Conservation (phyloP, 2,797 vertebrate genomes). For the Vireo griseus region DNA sequence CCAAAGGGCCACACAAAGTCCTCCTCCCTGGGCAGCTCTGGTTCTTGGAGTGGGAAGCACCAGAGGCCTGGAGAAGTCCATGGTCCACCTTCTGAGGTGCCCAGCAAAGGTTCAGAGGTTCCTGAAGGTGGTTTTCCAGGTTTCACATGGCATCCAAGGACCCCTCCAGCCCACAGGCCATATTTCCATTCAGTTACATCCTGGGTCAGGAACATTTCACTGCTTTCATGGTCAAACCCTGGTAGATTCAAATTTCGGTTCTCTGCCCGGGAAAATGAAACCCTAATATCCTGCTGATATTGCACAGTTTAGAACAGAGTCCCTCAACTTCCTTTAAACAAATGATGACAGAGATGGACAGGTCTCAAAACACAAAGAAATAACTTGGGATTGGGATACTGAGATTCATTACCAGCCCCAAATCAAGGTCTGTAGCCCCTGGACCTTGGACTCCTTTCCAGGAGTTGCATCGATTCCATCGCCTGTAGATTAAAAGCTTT, state of each 20-base stretch:
- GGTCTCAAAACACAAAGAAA: not conserved
- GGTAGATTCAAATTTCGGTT: not conserved
- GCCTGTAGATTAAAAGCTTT: not conserved
- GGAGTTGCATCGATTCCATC: not conserved
- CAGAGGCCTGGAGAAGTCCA: not conserved
- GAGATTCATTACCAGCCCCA: not conserved
- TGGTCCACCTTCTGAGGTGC: not conserved
- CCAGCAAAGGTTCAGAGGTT: not conserved
- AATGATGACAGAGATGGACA: not conserved
- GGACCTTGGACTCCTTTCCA: not conserved
- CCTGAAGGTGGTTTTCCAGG: not conserved
- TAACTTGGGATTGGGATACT: not conserved
- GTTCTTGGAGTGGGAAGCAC: not conserved
- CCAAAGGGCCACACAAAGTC: not conserved
- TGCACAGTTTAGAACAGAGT: not conserved
- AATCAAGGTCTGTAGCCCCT: not conserved
- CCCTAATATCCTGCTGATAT: not conserved
- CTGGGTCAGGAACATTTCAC: not conserved
- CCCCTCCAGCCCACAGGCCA: not conserved
- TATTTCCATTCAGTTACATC: not conserved
- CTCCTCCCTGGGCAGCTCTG: not conserved
- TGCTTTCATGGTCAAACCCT: not conserved
- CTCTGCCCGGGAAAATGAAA: not conserved
- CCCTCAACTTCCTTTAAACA: not conserved
- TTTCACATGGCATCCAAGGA: not conserved